These are phyloP conservation scores for Somateria mollissima DNA, from an alignment of 2,797 vertebrate genomes.

Conservation along the genomic window DNA sequence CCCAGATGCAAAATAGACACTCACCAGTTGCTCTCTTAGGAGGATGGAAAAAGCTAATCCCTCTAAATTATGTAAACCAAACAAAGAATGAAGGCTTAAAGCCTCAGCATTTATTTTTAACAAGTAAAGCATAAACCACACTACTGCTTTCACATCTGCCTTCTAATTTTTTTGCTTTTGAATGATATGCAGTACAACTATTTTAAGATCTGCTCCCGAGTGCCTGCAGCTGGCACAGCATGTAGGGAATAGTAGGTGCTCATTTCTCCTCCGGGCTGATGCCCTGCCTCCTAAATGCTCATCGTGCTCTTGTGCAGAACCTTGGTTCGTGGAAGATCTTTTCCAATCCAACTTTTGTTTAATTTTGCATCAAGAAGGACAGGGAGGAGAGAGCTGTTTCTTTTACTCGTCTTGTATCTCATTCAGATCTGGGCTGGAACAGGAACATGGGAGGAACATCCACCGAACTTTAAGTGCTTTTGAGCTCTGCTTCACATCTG, in stretches of 20 bases:
- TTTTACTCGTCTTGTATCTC: background rate
- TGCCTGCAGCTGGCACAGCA: background rate
- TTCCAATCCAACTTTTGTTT: background rate
- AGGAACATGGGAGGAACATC: background rate
- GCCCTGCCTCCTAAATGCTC: rapidly evolving
- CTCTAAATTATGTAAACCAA: conserved; percentile 51
- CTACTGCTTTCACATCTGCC: background rate
- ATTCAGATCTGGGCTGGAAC: background rate
- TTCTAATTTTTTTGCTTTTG: background rate
- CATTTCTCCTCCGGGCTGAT: background rate
- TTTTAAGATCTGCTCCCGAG: background rate
- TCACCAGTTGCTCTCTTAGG: background rate
- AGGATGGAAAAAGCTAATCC: conserved; percentile 50
- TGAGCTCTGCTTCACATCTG: conserved; percentile 19
- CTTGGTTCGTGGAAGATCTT: background rate
- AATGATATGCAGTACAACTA: background rate
- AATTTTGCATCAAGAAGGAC: background rate
- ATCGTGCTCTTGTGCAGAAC: background rate
- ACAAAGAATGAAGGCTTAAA: conserved; percentile 12
- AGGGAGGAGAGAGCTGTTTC: background rate
- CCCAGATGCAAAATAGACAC: conserved; percentile 28
- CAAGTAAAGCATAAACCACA: conserved; percentile 25
- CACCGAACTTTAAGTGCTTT: background rate
- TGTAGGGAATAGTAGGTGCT: background rate
- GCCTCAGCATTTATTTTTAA: conserved; percentile 21